A percentile compares a stretch with the other conserved stretches of the same genome.
These are phyloP conservation scores for Zosterops lateralis DNA, from an alignment of 2,113 vertebrate species.

Conservation along the genomic window DNA sequence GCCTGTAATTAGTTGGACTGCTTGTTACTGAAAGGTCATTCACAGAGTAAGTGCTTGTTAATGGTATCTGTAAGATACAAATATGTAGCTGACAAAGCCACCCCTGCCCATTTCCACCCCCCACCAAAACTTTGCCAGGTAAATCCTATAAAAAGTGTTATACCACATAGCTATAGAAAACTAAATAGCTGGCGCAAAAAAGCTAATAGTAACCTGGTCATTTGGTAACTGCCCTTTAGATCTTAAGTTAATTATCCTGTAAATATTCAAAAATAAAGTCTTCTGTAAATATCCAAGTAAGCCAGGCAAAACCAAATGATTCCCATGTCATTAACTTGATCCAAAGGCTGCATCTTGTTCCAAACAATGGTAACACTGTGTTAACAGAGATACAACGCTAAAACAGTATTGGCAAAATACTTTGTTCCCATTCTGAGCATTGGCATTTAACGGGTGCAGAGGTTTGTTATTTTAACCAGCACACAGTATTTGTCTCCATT, in stretches of 20 bases:
- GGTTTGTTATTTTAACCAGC: neutral
- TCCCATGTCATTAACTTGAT: neutral
- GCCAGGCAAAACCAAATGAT: neutral
- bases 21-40: neutral
- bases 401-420: neutral
- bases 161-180: accelerated
- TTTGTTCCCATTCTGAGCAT: neutral
- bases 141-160: neutral
- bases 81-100: neutral
- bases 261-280: neutral
- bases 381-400: neutral
- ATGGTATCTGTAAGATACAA: neutral
- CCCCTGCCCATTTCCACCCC: accelerated
- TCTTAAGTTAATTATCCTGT: neutral
- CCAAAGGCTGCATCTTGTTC: neutral
- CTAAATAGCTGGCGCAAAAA: neutral
- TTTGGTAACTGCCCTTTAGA: neutral
- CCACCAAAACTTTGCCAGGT: neutral
- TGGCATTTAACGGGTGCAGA: neutral
- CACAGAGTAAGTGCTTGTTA: neutral
- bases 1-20: neutral
- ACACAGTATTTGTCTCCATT: neutral
- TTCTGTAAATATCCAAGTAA: neutral
- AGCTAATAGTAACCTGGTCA: neutral
- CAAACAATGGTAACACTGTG: accelerated